These are phyloP conservation scores for Dinothrombium tinctorium DNA, from an alignment of 1,140 invertebrate species.

Conservation along the genomic window DNA sequence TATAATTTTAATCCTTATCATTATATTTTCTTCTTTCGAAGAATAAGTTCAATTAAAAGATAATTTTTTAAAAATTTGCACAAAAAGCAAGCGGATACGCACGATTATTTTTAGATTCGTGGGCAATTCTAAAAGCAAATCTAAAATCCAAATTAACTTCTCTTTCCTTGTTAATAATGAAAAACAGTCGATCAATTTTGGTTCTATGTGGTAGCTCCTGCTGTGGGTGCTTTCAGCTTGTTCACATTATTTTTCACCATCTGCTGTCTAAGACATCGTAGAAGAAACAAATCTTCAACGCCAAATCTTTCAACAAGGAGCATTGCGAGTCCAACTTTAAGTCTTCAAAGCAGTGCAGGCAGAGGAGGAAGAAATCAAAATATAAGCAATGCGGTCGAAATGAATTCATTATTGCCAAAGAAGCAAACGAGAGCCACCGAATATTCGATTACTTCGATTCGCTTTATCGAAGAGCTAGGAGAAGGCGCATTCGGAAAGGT, in stretches of 20 bases:
- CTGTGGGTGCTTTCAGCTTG: slow-evolving; percentile 26
- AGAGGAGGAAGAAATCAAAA: not conserved
- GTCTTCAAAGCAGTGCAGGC: not conserved
- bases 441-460: slow-evolving; percentile 46
- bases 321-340: not conserved
- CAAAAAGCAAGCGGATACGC: no score
- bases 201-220: slow-evolving; percentile 32
- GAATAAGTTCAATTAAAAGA: no score
- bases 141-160: no score
- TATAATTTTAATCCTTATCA: no score
- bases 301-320: not conserved
- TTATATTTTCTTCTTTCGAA: no score
- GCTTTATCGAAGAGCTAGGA: slow-evolving; percentile 76
- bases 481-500: slow-evolving; percentile 93
- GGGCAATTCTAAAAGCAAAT: no score
- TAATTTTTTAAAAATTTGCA: no score
- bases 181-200: slow-evolving; percentile 21
- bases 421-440: slow-evolving; percentile 17
- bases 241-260: slow-evolving; percentile 25
- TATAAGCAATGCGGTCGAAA: not conserved
- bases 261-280: slow-evolving; percentile 18
- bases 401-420: not conserved
- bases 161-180: no score
- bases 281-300: slow-evolving; percentile 7
- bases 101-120: no score